Evolutionary conservation across 2,113 vertebrate species (phyloP), one percentile per base, ranked within the genome.

Genomic region (Podilymbus podiceps): DNA sequence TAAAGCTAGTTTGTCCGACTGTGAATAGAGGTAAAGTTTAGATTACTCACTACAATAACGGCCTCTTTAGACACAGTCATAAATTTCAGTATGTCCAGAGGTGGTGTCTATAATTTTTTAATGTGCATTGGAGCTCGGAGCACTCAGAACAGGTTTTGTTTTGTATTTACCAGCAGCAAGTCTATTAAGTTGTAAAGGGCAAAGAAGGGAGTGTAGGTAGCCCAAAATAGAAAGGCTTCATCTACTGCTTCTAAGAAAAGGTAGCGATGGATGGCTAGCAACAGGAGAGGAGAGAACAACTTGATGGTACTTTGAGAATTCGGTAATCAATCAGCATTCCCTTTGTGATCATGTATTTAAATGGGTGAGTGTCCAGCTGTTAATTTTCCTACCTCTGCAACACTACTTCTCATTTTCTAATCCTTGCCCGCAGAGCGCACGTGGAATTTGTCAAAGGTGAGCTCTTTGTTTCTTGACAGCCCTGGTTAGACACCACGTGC

Each of bases 71-170:
- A 97, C 89, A 76, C 91, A 85, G 77, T 90, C 88, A 81, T 97
- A 95, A 97, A 97, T 97, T 97, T 96, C 90, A 88, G 80, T 91
- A 81, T 95, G 97, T 95, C 96, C 95, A 97, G 95, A 97, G 96
- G 95, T 97, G 95, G 83, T 95, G 95, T 95, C 96, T 96, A 95
- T 97, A 97, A 97, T 96, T 97, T 97, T 97, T 97, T 97, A 97
- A 97, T 97, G 96, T 78, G 93, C 74, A 31, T 71, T 94, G 89
- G 67, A 94, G 97, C 95, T 89, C 60, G 3, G 60, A 96, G 93
- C 74, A 72, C 95, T 96, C 93, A 81, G 93, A 95, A 90, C 28
- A 67, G 94, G 90, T 96, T 97, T 97, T 96, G 94, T 97, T 97
- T 97, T 97, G 97, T 97, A 95, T 97, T 97, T 97, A 97, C 95